phyloP scores from a whole-genome alignment of 2,113 vertebrate species.

The Otis tarda region DNA sequence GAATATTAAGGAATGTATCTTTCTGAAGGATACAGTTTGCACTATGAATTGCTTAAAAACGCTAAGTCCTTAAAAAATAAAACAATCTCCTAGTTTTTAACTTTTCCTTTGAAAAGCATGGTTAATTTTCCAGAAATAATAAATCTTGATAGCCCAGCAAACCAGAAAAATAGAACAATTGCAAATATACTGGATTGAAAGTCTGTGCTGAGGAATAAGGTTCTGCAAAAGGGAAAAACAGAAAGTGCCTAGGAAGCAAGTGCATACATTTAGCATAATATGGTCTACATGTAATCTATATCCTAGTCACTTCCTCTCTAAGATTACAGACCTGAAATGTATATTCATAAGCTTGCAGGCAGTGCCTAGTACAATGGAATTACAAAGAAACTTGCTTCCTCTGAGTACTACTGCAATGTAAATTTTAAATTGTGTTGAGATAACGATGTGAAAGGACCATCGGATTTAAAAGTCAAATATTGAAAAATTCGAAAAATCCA shows the following conservation, averaged over 20 bases:
- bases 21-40: neutral
- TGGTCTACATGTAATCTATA: neutral
- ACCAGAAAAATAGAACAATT: neutral
- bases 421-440: neutral
- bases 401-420: neutral
- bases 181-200: neutral
- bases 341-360: conserved; percentile 27
- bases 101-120: neutral
- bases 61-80: neutral
- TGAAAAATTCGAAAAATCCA: neutral
- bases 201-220: neutral
- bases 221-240: neutral
- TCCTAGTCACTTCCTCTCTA: neutral
- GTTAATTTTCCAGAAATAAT: neutral
- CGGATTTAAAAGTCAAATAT: neutral
- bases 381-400: neutral
- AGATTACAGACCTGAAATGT: conserved; percentile 2
- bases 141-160: neutral
- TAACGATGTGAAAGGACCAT: neutral
- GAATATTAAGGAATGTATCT: neutral
- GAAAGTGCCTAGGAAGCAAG: neutral
- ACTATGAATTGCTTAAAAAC: neutral
- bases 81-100: neutral
- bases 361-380: neutral
- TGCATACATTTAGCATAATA: neutral